Evolutionary conservation across 1,140 invertebrate genomes (phyloP), one percentile per base, ranked within the genome.

Genomic region (Dryas iulia): DNA sequence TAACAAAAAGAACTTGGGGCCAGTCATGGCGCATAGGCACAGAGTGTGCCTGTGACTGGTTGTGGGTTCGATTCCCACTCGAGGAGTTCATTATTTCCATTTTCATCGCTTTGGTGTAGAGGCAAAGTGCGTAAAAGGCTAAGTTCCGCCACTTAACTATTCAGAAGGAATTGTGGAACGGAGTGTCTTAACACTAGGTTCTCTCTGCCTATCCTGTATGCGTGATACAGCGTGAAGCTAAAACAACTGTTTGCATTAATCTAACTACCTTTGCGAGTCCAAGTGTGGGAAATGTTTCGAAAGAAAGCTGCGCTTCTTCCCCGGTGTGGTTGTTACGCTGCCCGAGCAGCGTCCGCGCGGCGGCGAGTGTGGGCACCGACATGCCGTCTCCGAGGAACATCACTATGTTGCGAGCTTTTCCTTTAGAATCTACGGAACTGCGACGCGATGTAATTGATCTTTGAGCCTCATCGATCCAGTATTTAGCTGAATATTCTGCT

Each of bases 321-420:
- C 69, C 69, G 14, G 58, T 56, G 11, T 56, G 39, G n/a, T 60
- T 65, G 6, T 64, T 53, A n/a, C 57, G 28, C 30, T 71, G 69
- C 54, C 69, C 69, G 8, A 71, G n/a, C 12, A 65, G 24, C 18
- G 61, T 61, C 11, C 69, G 61, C 7, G 69, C 69, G 14, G 69
- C 69, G 3, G 57, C 62, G 18, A 71, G 14, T 8, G 69, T 71
- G 21, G 69, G 69, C 5, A 60, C 53, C 3, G 69, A 71, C 69
- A 71, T 71, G 10, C 69, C 69, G n/a, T 71, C 69, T 6, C 69
- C 69, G 1, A 65, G 56, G 25, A 71, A 71, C 61, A 71, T 24
- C 10, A 71, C 30, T 8, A 71, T 26, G 11, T 71, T 71, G 31
- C 69, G 69, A 12, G 69, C 69, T 18, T 14, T 52, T 18, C 39